Evolutionary conservation across 2,888 invertebrate genomes (phyloP).

Genomic region (Gymnosoma rotundatum): DNA sequence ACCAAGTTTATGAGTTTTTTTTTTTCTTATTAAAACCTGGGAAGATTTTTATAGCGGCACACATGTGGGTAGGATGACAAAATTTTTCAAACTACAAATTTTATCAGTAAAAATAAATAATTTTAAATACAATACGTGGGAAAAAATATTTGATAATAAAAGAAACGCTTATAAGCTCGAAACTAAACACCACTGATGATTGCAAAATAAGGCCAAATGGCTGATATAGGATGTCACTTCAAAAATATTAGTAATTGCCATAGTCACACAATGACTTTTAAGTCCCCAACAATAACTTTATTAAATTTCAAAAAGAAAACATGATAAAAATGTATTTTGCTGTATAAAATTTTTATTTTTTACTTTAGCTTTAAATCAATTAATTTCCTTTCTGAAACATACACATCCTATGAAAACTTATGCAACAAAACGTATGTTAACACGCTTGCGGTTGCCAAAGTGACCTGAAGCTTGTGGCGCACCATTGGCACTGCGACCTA

Average conservation of each 20-base stretch:
- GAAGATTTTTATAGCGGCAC: conserved; percentile 50
- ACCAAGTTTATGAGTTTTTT: conserved; percentile 4
- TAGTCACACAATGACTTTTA: too few relatives aligned
- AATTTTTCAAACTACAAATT: not conserved
- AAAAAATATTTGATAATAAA: conserved; percentile 8
- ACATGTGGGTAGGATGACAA: conserved; percentile 47
- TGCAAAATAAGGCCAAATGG: not conserved
- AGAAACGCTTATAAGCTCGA: not conserved
- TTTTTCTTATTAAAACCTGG: conserved; percentile 37
- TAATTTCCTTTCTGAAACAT: not conserved
- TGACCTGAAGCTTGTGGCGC: conserved; percentile 63
- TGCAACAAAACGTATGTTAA: conserved; percentile 73
- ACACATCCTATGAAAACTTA: conserved; percentile 40
- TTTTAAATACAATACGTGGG: conserved; percentile 41
- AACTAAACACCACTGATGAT: not conserved
- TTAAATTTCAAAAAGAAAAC: too few relatives aligned
- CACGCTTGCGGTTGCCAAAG: conserved; percentile 77
- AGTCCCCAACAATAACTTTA: too few relatives aligned
- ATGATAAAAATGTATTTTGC: too few relatives aligned
- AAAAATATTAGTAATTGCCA: too few relatives aligned
- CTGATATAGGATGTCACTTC: not conserved
- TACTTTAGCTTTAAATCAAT: conserved; percentile 1
- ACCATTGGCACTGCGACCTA: conserved; percentile 73
- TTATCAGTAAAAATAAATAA: conserved; percentile 33
- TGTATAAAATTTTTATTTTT: conserved; percentile 12